These are phyloP conservation scores for Diabrotica virgifera DNA, from an alignment of 1,140 invertebrate genomes.

Conservation along the genomic window DNA sequence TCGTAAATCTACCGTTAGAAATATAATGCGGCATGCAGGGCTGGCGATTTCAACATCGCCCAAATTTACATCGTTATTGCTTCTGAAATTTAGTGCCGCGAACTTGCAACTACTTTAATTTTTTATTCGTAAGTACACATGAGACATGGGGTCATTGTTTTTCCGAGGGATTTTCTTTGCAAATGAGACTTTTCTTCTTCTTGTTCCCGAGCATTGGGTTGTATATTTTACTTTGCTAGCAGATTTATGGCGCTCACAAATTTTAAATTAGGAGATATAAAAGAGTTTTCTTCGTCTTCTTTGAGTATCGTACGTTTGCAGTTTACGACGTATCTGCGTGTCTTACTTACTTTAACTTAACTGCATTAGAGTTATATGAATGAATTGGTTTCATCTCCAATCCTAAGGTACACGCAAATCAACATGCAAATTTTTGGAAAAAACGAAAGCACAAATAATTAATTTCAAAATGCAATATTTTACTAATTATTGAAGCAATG, in stretches of 20 bases:
- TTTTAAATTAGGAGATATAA: no score
- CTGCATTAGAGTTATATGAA: no score
- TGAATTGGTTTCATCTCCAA: no score
- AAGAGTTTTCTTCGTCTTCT: no score
- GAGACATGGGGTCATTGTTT: constrained; percentile 1
- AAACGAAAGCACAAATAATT: no score
- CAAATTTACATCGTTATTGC: constrained; percentile 29
- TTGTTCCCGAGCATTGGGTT: neutral
- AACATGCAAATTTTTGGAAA: no score
- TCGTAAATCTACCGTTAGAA: constrained; percentile 38
- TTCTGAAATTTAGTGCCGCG: constrained; percentile 24
- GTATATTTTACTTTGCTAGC: neutral
- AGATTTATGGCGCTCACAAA: neutral
- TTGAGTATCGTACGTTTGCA: no score
- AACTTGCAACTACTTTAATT: constrained; percentile 18
- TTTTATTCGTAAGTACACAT: constrained; percentile 6
- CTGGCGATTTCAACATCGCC: constrained; percentile 32
- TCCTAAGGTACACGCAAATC: no score
- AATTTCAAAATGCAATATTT: no score
- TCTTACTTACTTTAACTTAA: no score
- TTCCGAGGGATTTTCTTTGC: neutral
- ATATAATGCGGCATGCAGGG: constrained; percentile 33
- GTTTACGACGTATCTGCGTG: no score
- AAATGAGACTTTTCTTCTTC: neutral
- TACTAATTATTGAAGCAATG: no score